Evolutionary conservation across 2,113 vertebrate genomes (phyloP), one percentile per base, ranked within the genome.

Genomic region (Nothobranchius furzeri): DNA sequence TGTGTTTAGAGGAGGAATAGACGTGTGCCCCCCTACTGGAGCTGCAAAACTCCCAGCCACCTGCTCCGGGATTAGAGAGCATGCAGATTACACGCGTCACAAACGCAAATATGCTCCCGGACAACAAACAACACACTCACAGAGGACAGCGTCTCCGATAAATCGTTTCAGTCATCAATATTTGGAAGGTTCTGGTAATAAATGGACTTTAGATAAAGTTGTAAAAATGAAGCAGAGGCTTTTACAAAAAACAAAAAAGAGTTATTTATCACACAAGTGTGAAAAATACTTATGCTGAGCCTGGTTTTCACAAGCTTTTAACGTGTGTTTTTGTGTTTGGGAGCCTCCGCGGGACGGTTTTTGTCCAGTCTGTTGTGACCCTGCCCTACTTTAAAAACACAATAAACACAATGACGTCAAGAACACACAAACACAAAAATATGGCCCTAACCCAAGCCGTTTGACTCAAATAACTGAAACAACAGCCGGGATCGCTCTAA

Each of bases 21-120:
- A 86, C 73, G 84, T 62, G 78, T 87, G 87, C 78, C 82, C 87
- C 59, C 73, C 48, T 60, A 66, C 85, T 79, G 60, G 77, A 56
- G 86, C 58, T 82, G 76, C 86, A 89, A 87, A 90, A 92, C 86
- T 90, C 85, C 82, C 78, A 82, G 70, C 92, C 91, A 93, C 92
- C 92, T 93, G 92, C 85, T 93, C 89, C 3, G 81, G 88, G 89
- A 92, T 91, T 92, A 92, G 89, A 72, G 85, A 89, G 89, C 87
- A 86, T 80, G 88, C 58, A 78, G 92, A 91, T 92, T 92, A 93
- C 90, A 91, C 73, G 79, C 85, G 78, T 89, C 89, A 91, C 90
- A 89, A 90, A 88, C 84, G 87, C 79, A 83, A 90, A 87, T 89
- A 86, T 83, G 79, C 76, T 82, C 71, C 73, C 57, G 40, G 78